Evolutionary conservation across 2,888 invertebrate genomes (phyloP).

Genomic region (Caenorhabditis japonica): DNA sequence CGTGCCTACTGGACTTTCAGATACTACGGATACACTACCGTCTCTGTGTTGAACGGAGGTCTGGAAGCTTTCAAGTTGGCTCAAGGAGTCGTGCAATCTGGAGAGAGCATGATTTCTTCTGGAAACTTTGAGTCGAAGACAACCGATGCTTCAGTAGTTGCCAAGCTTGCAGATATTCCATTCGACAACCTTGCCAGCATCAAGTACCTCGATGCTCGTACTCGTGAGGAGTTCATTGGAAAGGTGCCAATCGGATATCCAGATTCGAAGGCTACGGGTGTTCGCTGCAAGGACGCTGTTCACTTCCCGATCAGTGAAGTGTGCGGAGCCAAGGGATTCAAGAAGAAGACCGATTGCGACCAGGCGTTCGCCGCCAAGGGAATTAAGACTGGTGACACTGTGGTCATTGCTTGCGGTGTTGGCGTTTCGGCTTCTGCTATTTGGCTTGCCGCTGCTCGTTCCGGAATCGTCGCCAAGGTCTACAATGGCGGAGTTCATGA

Average conservation of each 20-base stretch:
- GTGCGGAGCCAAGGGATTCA: conserved; percentile 50
- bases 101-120: conserved; percentile 43
- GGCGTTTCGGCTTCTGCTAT: conserved; percentile 43
- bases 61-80: conserved; percentile 60
- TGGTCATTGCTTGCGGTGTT: conserved; percentile 37
- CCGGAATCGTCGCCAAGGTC: conserved; percentile 42
- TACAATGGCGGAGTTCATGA: conserved; percentile 53
- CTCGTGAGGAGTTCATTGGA: conserved; percentile 48
- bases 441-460: conserved; percentile 45
- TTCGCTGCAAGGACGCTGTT: conserved; percentile 45
- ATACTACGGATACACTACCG: conserved; percentile 63
- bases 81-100: conserved; percentile 46
- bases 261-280: conserved; percentile 33
- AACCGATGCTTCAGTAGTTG: conserved; percentile 29
- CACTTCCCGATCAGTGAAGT: conserved; percentile 50
- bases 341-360: conserved; percentile 56
- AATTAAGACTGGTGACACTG: conserved; percentile 48
- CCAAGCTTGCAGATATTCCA: conserved; percentile 41
- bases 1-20: conserved; percentile 67
- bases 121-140: conserved; percentile 49
- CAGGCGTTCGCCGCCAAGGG: conserved; percentile 47
- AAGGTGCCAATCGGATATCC: conserved; percentile 52
- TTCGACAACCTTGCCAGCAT: conserved; percentile 44
- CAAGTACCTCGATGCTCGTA: conserved; percentile 48
- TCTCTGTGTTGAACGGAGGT: conserved; percentile 63